phyloP scores from a whole-genome alignment of 2,113 vertebrate species.

The Otis tarda region DNA sequence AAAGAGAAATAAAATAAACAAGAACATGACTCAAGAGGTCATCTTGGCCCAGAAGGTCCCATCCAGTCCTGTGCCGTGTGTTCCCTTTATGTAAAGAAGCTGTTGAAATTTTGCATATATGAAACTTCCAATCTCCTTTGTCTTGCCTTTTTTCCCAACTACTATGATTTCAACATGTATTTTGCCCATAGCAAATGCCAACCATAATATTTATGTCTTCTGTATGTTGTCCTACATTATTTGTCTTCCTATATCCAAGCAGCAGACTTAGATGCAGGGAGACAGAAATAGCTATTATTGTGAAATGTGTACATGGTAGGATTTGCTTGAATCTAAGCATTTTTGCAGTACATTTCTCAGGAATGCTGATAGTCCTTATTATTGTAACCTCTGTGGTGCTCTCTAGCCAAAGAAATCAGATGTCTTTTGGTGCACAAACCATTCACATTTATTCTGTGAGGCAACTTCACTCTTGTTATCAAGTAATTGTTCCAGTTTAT shows the following conservation, averaged over 20 bases:
- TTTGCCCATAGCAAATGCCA: slow-evolving; percentile 15
- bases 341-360: neutral
- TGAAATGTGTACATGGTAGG: neutral
- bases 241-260: neutral
- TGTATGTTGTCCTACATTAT: slow-evolving; percentile 15
- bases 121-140: neutral
- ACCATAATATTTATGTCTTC: slow-evolving; percentile 7
- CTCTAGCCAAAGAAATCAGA: neutral
- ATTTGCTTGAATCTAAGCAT: neutral
- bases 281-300: neutral
- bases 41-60: neutral
- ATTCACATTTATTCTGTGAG: neutral
- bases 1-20: no score
- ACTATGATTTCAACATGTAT: neutral
- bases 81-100: neutral
- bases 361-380: neutral
- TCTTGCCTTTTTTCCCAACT: neutral
- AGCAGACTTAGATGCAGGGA: neutral
- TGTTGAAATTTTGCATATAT: neutral
- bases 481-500: neutral
- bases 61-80: neutral
- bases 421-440: neutral
- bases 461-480: neutral
- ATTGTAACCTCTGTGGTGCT: neutral
- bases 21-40: neutral